Evolutionary conservation across 1,140 invertebrate genomes (phyloP).

Genomic region (Chrysomallon squamiferum): DNA sequence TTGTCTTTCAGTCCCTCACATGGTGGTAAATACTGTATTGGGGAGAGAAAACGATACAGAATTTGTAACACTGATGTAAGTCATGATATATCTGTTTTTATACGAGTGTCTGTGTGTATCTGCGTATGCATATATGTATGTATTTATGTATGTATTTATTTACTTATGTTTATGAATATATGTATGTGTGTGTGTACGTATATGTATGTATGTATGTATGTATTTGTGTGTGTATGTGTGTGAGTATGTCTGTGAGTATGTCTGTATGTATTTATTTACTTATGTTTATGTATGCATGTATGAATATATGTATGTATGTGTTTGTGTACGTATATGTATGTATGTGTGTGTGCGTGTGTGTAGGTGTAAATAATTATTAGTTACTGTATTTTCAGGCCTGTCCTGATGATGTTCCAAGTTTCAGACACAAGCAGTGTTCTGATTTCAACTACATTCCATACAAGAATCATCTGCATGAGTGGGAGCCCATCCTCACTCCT

Average conservation of each 20-base stretch:
- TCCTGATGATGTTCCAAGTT: slow-evolving; percentile 74
- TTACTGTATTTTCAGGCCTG: too few species aligned
- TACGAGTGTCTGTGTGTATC: too few species aligned
- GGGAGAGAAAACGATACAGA: slow-evolving; percentile 69
- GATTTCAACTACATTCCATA: slow-evolving; percentile 77
- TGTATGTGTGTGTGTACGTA: neutral
- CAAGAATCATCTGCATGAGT: slow-evolving; percentile 77
- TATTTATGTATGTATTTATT: too few species aligned
- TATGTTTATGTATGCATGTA: too few species aligned
- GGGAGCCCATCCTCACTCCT: slow-evolving; percentile 83
- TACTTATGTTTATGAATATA: too few species aligned
- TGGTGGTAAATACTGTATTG: slow-evolving; percentile 76
- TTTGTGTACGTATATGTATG: too few species aligned
- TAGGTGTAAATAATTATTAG: too few species aligned
- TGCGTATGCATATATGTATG: too few species aligned
- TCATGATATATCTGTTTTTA: too few species aligned
- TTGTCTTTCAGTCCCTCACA: slow-evolving; percentile 70
- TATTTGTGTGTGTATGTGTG: slow-evolving; percentile 1
- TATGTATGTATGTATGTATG: slow-evolving; percentile 2
- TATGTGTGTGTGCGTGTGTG: too few species aligned
- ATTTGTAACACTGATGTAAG: slow-evolving; percentile 71
- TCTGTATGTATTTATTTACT: too few species aligned
- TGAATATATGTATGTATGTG: too few species aligned
- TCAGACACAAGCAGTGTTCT: slow-evolving; percentile 80
- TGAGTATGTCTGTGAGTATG: neutral